Conservation (phyloP, 2,888 invertebrate species). For the Sialis fuliginosa region DNA sequence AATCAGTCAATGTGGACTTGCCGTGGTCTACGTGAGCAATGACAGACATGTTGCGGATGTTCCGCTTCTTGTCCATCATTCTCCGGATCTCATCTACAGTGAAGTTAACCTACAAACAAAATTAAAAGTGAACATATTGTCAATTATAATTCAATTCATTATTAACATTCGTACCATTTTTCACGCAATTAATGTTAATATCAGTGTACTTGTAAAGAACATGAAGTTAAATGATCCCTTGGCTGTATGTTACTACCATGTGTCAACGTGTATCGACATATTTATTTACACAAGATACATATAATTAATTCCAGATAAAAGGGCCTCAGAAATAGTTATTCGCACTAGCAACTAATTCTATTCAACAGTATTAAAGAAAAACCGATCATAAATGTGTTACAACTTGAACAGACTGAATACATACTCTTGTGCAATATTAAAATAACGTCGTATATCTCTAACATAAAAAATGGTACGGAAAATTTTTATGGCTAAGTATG, state of each 20-base stretch:
- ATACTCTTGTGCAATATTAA: slow-evolving; percentile 25
- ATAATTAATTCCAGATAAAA: no score
- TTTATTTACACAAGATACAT: slow-evolving; percentile 7
- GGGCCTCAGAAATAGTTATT: no score
- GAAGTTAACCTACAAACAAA: slow-evolving; percentile 83
- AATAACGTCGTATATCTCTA: background rate
- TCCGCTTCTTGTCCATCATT: slow-evolving; percentile 99
- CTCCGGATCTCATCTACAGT: slow-evolving; percentile 98
- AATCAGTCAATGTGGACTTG: slow-evolving; percentile 98
- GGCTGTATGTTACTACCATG: background rate
- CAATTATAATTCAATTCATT: no score
- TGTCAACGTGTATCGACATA: background rate
- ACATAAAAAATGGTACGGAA: background rate
- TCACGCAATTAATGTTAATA: no score
- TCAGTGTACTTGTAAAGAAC: no score
- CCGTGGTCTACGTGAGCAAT: slow-evolving; percentile 99
- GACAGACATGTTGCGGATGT: slow-evolving; percentile 99
- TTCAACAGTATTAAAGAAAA: slow-evolving; percentile 8
- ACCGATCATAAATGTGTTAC: background rate
- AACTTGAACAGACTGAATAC: slow-evolving; percentile 13
- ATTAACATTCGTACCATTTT: no score
- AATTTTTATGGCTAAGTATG: no score
- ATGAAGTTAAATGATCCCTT: background rate
- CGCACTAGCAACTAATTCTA: no score
- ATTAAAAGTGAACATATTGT: no score